Conservation (phyloP, 2,888 invertebrate species). For the Andrena trimmerana region DNA sequence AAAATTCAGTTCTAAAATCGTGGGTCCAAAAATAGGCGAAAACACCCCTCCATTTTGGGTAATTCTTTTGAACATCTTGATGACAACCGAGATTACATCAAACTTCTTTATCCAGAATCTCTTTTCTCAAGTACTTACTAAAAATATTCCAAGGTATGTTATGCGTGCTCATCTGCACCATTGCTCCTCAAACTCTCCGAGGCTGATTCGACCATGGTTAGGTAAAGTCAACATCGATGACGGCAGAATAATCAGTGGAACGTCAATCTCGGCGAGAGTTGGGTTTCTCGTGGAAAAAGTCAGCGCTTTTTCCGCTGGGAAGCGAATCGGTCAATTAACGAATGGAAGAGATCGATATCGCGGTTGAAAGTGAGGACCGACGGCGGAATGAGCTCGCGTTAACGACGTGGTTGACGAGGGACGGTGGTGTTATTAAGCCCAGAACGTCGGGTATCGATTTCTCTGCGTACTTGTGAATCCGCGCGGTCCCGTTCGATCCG, state of each 20-base stretch:
- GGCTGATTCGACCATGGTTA: background rate
- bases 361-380: background rate
- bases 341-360: constrained; percentile 14
- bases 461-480: constrained; percentile 40
- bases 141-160: no score
- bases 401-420: constrained; percentile 33
- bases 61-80: no score
- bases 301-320: background rate
- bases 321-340: constrained; percentile 17
- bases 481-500: constrained; percentile 52
- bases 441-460: constrained; percentile 63
- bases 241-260: constrained; percentile 25
- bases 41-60: no score
- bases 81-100: no score
- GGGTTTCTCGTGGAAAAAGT: background rate
- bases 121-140: no score
- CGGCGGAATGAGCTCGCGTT: constrained; percentile 24
- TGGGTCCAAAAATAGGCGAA: no score
- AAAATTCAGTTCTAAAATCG: no score
- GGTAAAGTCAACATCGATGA: background rate
- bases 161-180: no score
- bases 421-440: constrained; percentile 52
- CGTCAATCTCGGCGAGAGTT: constrained; percentile 16
- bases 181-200: background rate
- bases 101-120: no score